phyloP scores from a whole-genome alignment of 2,113 vertebrate species.

The Notiomystis cincta region DNA sequence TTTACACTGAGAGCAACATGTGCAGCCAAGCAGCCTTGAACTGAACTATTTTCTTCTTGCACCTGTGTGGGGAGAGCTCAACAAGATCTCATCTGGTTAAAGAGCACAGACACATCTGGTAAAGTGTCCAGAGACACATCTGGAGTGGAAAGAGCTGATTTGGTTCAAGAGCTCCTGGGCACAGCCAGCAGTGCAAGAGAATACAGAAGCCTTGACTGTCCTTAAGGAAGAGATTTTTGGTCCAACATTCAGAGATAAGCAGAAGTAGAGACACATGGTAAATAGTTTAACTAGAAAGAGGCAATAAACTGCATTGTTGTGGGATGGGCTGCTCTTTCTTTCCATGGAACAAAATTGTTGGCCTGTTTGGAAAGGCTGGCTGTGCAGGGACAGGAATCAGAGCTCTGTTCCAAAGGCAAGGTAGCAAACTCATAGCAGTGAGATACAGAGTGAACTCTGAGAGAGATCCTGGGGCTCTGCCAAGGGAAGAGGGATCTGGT shows the following conservation, averaged over 20 bases:
- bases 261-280: neutral
- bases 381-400: neutral
- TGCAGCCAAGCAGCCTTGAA: neutral
- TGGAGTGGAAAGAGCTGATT: neutral
- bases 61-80: neutral
- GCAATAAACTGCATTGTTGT: conserved; percentile 18
- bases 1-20: neutral
- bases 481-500: neutral
- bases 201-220: neutral
- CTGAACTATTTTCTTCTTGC: neutral
- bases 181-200: neutral
- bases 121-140: neutral
- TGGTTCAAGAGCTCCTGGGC: neutral
- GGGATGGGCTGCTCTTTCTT: neutral
- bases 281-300: neutral
- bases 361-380: neutral
- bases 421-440: neutral
- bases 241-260: conserved; percentile 5
- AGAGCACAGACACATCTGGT: neutral
- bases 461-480: neutral
- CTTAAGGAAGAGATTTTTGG: neutral
- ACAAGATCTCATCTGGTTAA: neutral
- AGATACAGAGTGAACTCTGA: neutral
- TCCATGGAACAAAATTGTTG: conserved; percentile 44
- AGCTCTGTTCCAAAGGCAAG: conserved; percentile 11